Evolutionary conservation across 2,113 vertebrate genomes (phyloP), one percentile per base, ranked within the genome.

Genomic region (Rattus norvegicus): DNA sequence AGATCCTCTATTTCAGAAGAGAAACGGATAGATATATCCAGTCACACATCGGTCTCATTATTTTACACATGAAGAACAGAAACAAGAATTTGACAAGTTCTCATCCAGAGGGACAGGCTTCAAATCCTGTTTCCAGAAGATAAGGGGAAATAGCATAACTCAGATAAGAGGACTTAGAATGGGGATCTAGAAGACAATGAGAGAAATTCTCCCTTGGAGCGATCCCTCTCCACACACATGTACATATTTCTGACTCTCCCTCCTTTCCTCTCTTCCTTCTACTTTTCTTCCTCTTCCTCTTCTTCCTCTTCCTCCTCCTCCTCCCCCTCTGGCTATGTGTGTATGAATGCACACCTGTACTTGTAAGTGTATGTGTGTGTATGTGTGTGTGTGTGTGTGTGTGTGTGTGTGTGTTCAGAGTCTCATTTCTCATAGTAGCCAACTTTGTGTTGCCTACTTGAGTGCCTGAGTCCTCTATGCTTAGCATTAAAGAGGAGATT

Each of bases 61-160:
- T 90, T 94, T 65, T 79, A 96, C 26, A 54, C 2, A 59, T 59
- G 17, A 91, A 77, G 17, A 49, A 52, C 30, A 36, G 65, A 65
- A 65, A 65, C 39, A 52, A 69, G 63, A 52, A 36, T 52, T 7
- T 87, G 65, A 52, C 85, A 52, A 69, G 30, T 36, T 69, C 10
- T 52, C 47, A 52, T 69, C 28, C 12, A 14, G 30, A 80, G 5
- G 90, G 54, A 39, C 28, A 39, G 56, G 56, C 86, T 67, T 75
- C 80, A 54, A 75, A 70, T 81, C 5, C 49, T 76, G 9, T 61
- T 47, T 39, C 84, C 13, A 49, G 47, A 83, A 76, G 90, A 56
- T 47, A 69, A 47, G 67, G 10, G 16, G n/a, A 67, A 95, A 67
- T 59, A 49, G 43, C 2, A 43, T 85, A 52, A 16, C 30, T 75